phyloP scores from a whole-genome alignment of 2,888 invertebrate species.

The Heliconius hortense region DNA sequence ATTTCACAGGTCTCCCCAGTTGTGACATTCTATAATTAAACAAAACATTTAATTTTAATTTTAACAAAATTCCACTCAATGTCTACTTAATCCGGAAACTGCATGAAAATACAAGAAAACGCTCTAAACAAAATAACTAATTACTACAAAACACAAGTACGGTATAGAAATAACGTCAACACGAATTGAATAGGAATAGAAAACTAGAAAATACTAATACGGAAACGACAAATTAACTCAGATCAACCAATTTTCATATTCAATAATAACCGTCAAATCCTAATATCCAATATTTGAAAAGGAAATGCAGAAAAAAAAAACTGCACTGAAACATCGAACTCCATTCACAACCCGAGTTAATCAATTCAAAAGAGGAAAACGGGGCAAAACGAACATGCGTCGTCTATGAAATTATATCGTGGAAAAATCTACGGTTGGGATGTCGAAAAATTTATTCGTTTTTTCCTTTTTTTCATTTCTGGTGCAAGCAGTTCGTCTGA shows the following conservation, averaged over 20 bases:
- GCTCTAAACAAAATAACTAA: background rate
- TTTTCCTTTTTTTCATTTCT: constrained; percentile 56
- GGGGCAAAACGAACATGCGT: constrained; percentile 71
- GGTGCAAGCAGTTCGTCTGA: constrained; percentile 71
- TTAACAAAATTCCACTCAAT: background rate
- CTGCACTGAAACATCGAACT: constrained; percentile 60
- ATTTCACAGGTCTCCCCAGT: background rate
- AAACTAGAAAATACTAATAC: constrained; percentile 11
- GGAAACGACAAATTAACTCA: constrained; percentile 19
- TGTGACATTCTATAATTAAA: background rate
- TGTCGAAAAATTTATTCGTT: constrained; percentile 62
- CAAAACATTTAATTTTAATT: background rate
- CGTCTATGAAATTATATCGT: constrained; percentile 78
- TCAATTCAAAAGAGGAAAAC: constrained; percentile 78
- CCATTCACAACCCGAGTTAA: constrained; percentile 75
- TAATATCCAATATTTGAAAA: constrained; percentile 58
- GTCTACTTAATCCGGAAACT: background rate
- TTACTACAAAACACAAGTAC: background rate
- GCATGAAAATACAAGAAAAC: background rate
- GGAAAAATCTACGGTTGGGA: constrained; percentile 69
- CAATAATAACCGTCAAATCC: constrained; percentile 40
- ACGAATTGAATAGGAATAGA: constrained; percentile 15
- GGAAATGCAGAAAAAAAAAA: constrained; percentile 58
- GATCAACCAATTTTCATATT: constrained; percentile 28
- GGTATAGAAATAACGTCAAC: background rate